Percentiles rank a stretch among this genome's conserved stretches.
These are phyloP conservation scores for Myathropa florea DNA, from an alignment of 2,888 invertebrate species.

Conservation along the genomic window DNA sequence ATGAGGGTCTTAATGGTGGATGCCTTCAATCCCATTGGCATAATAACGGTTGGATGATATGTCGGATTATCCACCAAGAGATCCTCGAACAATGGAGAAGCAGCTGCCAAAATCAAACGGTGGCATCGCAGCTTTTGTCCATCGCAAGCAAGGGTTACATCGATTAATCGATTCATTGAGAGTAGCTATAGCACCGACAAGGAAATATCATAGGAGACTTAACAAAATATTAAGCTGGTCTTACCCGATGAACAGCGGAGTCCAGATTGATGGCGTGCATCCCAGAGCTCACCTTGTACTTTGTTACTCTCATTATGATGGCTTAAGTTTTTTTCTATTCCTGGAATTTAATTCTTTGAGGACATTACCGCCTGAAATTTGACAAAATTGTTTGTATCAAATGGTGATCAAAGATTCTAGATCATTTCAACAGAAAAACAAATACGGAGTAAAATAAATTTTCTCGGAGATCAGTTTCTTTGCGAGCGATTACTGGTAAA, in stretches of 20 bases:
- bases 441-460: too few relatives aligned
- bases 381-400: too few relatives aligned
- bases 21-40: constrained; percentile 89
- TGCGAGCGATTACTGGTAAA: too few relatives aligned
- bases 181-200: constrained; percentile 65
- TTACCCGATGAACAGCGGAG: neutral
- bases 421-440: too few relatives aligned
- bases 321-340: too few relatives aligned
- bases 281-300: neutral
- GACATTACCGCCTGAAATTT: too few relatives aligned
- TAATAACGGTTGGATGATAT: constrained; percentile 88
- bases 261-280: neutral
- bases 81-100: constrained; percentile 86
- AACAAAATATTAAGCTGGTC: neutral
- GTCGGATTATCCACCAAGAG: constrained; percentile 83
- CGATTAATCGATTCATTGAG: constrained; percentile 83
- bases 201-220: neutral
- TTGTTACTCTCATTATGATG: neutral
- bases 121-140: constrained; percentile 89
- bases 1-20: constrained; percentile 90
- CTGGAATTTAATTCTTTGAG: too few relatives aligned
- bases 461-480: too few relatives aligned
- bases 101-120: constrained; percentile 90
- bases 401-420: too few relatives aligned
- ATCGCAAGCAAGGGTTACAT: constrained; percentile 91